Evolutionary conservation across 2,113 vertebrate species (phyloP), one percentile per base, ranked within the genome.

Genomic region (Syngnathus scovelli): DNA sequence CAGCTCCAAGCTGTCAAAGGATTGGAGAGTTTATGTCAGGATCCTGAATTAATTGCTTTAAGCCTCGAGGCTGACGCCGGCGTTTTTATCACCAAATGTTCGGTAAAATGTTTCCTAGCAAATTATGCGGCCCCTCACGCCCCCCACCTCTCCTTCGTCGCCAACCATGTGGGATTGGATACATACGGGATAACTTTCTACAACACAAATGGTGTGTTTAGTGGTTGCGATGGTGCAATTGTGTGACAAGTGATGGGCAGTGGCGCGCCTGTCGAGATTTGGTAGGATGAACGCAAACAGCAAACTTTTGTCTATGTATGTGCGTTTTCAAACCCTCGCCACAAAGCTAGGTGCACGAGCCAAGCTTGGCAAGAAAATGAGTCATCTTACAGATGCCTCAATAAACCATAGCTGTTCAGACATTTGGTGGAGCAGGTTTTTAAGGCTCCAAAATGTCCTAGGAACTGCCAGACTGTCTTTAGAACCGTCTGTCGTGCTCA

Each of bases 21-120:
- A 94, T 94, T 95, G 94, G 93, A 98, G 95, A 97, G 96, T 98
- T 98, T 95, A 95, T 97, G 96, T 96, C 96, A 93, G 95, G 93
- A 95, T 93, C 93, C 94, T 98, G 96, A 98, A 98, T 99, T 98
- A 98, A 98, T 98, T 99, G 94, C 94, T 95, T 95, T 98, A 99
- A 98, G 95, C 94, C 92, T 93, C 79, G 91, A 92, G 92, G 93
- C 90, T 91, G 91, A 91, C 91, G 92, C 87, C 92, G 90, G 90
- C 92, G 87, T 87, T 88, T 86, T 91, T 91, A 92, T 93, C 94
- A 91, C 94, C 94, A 96, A 98, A 95, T 95, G 94, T 93, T 95
- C 92, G 85, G 90, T 88, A 92, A 98, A 94, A 98, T 96, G 92
- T 93, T 94, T 90, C 88, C 81, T 83, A 86, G 86, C 86, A 90